These are phyloP conservation scores for Drosophila niveifrons DNA, from an alignment of 2,888 invertebrate genomes.

Conservation along the genomic window DNA sequence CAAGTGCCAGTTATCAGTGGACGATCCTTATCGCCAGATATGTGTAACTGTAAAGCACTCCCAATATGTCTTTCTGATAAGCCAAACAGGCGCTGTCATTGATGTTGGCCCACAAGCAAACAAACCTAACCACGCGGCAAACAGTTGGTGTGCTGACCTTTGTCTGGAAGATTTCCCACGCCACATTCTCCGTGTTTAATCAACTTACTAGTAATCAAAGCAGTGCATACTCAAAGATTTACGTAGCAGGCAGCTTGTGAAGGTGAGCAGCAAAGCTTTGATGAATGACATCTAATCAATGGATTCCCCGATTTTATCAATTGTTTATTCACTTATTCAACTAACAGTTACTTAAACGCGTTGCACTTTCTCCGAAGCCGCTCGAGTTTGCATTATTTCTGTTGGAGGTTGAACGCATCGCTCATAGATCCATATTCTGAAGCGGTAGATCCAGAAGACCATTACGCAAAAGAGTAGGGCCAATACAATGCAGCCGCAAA, in stretches of 20 bases:
- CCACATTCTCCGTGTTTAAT: neutral
- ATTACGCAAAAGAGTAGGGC: constrained; percentile 64
- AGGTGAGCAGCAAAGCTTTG: neutral
- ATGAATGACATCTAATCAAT: neutral
- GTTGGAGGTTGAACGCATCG: constrained; percentile 40
- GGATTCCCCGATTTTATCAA: neutral
- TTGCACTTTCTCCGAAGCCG: constrained; percentile 9
- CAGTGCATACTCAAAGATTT: neutral
- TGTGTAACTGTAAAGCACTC: constrained; percentile 22
- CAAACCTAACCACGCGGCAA: constrained; percentile 11
- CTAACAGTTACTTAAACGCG: constrained; percentile 13
- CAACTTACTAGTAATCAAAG: neutral
- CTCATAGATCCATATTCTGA: constrained; percentile 44
- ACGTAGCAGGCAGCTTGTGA: constrained; percentile 5
- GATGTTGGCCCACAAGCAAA: constrained; percentile 2
- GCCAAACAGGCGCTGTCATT: neutral
- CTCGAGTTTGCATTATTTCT: constrained; percentile 23
- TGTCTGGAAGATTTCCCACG: constrained; percentile 42
- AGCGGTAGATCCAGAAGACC: constrained; percentile 67
- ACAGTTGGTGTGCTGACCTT: neutral
- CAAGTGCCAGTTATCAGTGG: constrained; percentile 45
- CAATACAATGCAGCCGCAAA: constrained; percentile 64
- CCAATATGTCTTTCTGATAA: constrained; percentile 36
- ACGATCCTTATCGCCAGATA: constrained; percentile 62
- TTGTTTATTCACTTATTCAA: neutral